phyloP scores from a whole-genome alignment of 2,888 invertebrate genomes.

The Ophioninae sp. region DNA sequence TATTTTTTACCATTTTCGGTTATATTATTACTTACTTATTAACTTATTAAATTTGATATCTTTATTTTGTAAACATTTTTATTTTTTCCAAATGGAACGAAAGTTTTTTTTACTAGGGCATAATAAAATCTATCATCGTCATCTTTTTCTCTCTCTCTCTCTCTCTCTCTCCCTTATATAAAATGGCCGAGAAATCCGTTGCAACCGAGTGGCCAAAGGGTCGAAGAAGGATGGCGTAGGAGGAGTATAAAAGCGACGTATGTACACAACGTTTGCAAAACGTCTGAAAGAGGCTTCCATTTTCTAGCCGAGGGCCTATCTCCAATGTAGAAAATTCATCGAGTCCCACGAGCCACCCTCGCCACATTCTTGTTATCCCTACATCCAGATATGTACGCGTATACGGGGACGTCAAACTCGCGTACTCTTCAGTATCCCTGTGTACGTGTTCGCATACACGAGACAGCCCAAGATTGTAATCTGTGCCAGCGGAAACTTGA shows the following conservation, averaged over 20 bases:
- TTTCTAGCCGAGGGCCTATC: constrained; percentile 60
- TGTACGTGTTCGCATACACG: background rate
- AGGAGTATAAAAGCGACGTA: constrained; percentile 31
- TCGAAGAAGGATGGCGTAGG: constrained; percentile 41
- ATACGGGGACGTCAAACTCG: constrained; percentile 35
- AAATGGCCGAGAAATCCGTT: constrained; percentile 48
- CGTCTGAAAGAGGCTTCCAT: constrained; percentile 58
- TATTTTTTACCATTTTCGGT: too few relatives aligned
- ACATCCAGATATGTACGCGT: constrained; percentile 42
- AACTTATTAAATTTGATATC: too few relatives aligned
- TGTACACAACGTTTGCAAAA: constrained; percentile 40
- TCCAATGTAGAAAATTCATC: constrained; percentile 63
- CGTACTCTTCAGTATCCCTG: background rate
- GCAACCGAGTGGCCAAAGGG: constrained; percentile 33
- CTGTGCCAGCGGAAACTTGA: constrained; percentile 63
- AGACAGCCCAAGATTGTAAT: constrained; percentile 58
- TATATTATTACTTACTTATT: too few relatives aligned
- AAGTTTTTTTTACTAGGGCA: too few relatives aligned
- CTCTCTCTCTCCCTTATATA: constrained; percentile 14
- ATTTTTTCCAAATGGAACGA: too few relatives aligned
- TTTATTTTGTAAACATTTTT: too few relatives aligned
- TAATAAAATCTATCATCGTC: background rate
- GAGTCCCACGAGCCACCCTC: constrained; percentile 64
- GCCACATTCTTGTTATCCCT: constrained; percentile 61
- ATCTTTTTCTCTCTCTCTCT: background rate